Evolutionary conservation across 2,888 invertebrate genomes (phyloP), one percentile per base, ranked within the genome.

Genomic region (Epirrhoe alternata): DNA sequence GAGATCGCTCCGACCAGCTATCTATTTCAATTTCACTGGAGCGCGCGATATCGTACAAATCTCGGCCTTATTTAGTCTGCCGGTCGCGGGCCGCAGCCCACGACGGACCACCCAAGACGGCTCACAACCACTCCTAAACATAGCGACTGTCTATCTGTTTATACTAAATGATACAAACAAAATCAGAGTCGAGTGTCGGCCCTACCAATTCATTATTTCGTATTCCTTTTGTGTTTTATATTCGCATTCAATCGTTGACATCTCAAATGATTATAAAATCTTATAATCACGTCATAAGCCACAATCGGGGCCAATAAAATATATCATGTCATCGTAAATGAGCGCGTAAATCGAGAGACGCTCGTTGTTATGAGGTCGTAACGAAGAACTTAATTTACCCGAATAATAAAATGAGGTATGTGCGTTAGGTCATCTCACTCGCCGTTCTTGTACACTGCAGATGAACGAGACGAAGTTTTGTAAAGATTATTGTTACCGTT

Each of bases 1-100:
- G 78, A 82, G 89, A 90, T 90, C 70, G 74, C 65, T 71, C 69
- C 73, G 76, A 73, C 82, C 87, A 85, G 84, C 89, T 88, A 89
- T 91, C 90, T 89, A 89, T 90, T 92, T 87, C 86, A 88, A 86
- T 89, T 88, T 86, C 86, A 86, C 83, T 86, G 83, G 84, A 90
- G 86, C 90, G 86, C 81, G 82, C 81, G 82, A 86, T 89, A 88
- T 90, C 91, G 76, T 86, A 88, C 88, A 86, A 88, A 89, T 91
- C 90, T 90, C 90, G 83, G 83, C 86, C 89, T 86, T 88, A 89
- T 89, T 87, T 85, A 79, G 86, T 86, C 84, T 77, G 80, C 82
- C 83, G 75, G 71, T 74, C 81, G 80, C 82, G 80, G 81, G 86
- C 82, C 86, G 81, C 83, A 82, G 73, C 86, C 83, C 86, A 81